Evolutionary conservation across 2,888 invertebrate species (phyloP).

Genomic region (Aspidiotus destructor): DNA sequence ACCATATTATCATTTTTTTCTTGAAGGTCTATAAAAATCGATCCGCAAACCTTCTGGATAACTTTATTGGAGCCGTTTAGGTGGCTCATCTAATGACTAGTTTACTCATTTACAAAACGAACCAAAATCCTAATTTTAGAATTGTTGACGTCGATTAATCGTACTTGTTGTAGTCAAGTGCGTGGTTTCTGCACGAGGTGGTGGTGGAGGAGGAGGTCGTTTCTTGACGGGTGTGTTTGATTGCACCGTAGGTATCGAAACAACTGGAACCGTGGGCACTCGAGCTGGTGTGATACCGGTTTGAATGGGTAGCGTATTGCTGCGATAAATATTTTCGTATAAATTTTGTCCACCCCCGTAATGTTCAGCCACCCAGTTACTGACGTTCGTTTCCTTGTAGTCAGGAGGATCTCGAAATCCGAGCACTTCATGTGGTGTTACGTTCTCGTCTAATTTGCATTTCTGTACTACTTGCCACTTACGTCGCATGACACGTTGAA

Average conservation of each 20-base stretch:
- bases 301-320: constrained; percentile 24
- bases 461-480: constrained; percentile 91
- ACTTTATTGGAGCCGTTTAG: no score
- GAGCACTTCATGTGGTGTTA: constrained; percentile 81
- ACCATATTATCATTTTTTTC: no score
- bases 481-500: constrained; percentile 84
- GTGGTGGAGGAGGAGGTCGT: constrained; percentile 80
- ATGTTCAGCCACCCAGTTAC: constrained; percentile 83
- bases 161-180: constrained; percentile 52
- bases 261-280: constrained; percentile 10
- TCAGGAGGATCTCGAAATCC: constrained; percentile 75
- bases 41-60: no score
- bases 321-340: constrained; percentile 59
- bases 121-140: no score
- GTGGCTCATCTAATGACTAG: no score
- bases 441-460: constrained; percentile 75
- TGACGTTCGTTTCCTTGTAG: constrained; percentile 69
- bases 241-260: constrained; percentile 22
- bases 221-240: constrained; percentile 47
- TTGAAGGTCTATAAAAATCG: no score
- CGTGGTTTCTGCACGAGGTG: constrained; percentile 79
- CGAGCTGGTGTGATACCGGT: constrained; percentile 2
- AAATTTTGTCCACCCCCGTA: constrained; percentile 56
- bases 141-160: no score
- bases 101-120: no score